Evolutionary conservation across 2,797 vertebrate species (phyloP).

Genomic region (Phataginus tetradactyla): DNA sequence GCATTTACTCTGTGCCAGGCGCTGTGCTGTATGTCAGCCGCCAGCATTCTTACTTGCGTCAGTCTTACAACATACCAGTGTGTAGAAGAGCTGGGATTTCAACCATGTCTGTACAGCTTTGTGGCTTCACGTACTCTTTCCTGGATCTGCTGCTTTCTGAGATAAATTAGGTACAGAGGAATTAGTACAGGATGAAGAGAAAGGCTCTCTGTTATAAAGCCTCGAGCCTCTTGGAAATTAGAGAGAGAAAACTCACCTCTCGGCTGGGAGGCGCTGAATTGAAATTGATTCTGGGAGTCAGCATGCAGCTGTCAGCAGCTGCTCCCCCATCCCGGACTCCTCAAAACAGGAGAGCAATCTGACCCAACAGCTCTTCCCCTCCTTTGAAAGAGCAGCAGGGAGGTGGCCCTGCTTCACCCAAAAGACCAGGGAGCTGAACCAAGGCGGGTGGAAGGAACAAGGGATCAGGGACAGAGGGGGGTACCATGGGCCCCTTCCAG

Average conservation of each 20-base stretch:
- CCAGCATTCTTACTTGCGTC: neutral
- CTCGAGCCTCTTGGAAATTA: neutral
- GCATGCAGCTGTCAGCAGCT: neutral
- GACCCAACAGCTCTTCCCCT: neutral
- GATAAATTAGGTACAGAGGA: neutral
- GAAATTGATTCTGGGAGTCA: neutral
- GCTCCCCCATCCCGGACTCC: neutral
- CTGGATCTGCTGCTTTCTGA: too few species aligned
- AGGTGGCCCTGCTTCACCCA: neutral
- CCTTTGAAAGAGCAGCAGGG: neutral
- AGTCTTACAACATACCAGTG: neutral
- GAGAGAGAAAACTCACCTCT: neutral
- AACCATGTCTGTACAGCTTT: neutral
- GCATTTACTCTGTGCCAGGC: neutral
- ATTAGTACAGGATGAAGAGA: neutral
- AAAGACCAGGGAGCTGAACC: rapidly evolving
- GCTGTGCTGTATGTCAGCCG: neutral
- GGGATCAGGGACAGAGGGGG: neutral
- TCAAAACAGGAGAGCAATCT: neutral
- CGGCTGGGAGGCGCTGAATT: neutral
- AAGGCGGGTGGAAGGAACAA: neutral
- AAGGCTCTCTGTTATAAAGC: neutral
- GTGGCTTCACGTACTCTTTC: neutral
- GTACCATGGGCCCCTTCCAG: neutral
- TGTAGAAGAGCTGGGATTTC: neutral